Percentiles rank a stretch among this genome's conserved stretches.
Conservation (phyloP, 2,113 vertebrate species). For the Aegithalos caudatus region DNA sequence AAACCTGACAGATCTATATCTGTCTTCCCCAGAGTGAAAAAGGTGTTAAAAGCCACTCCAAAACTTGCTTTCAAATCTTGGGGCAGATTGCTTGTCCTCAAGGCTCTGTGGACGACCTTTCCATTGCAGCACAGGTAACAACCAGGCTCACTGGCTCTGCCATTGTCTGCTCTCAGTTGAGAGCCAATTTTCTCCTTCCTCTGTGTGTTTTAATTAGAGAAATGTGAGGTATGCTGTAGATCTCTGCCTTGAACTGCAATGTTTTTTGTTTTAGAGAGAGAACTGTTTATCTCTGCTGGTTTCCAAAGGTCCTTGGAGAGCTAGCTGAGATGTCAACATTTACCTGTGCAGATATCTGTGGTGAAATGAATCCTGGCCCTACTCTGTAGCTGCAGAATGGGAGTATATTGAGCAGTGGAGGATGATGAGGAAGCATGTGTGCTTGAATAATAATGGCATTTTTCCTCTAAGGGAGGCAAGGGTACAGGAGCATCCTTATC, state of each 20-base stretch:
- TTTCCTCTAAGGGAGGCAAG: not conserved
- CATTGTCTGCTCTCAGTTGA: not conserved
- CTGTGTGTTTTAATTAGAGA: not conserved
- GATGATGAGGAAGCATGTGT: not conserved
- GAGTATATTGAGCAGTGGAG: not conserved
- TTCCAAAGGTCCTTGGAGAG: not conserved
- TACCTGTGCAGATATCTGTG: not conserved
- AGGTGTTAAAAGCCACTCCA: not conserved
- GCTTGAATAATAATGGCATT: not conserved
- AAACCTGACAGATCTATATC: not conserved
- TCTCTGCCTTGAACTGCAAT: not conserved
- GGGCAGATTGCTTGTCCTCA: not conserved
- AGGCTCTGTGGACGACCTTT: not conserved
- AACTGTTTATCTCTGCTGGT: not conserved
- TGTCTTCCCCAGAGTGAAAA: not conserved
- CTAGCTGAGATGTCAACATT: not conserved
- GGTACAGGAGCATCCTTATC: not conserved
- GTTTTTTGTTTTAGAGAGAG: not conserved
- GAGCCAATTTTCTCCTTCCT: not conserved
- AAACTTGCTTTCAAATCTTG: not conserved
- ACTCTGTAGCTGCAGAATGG: not conserved
- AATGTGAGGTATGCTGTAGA: not conserved
- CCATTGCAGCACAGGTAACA: not conserved
- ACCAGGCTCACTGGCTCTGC: not conserved
- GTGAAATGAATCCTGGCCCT: not conserved